Evolutionary conservation across 1,140 invertebrate species (phyloP), one percentile per base, ranked within the genome.

Genomic region (Drosophila lacteicornis): DNA sequence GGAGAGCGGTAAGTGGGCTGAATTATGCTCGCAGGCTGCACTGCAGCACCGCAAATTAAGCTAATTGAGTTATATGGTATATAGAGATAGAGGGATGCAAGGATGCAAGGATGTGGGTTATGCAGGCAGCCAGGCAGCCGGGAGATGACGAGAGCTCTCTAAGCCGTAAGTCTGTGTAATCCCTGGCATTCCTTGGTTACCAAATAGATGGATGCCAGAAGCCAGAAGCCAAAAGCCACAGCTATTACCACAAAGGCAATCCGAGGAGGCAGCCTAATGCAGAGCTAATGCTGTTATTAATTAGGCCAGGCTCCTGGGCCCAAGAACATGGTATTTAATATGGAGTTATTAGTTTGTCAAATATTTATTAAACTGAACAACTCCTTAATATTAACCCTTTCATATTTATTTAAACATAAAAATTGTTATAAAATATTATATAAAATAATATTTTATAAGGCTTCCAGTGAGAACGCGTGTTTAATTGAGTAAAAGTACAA

Each of bases 31-130:
- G 19, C 17, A 25, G 27, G 49, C 11, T 33, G 50, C 17, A 36
- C 17, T 38, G 25, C 38, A 65, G 17, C 36, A 46, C 65, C 56
- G 79, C 82, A 79, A 87, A 85, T 85, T 75, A 70, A 55, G 74
- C 74, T 79, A 85, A 85, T 81, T 81, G 68, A 68, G 67, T 38
- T 58, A 17, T 12, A 19, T 19, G 19, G 19, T 19, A 19, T 47
- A 7, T 30, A 1, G 1, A 30, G 27, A 30, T 30, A 5, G 27
- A 30, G 6, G 27, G 27, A 12, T 8, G 17, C 11, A n/a, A 27
- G 15, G 27, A 12, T 12, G 17, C 11, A n/a, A 27, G 15, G 33
- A 8, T 33, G n/a, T 25, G 49, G 47, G 3, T 17, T 38, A 33
- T 55, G 59, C 49, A 17, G 5, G 27, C 27, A 30, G 12, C 33